Evolutionary conservation across 2,797 vertebrate genomes (phyloP).

Genomic region (Gadopsis marmoratus): DNA sequence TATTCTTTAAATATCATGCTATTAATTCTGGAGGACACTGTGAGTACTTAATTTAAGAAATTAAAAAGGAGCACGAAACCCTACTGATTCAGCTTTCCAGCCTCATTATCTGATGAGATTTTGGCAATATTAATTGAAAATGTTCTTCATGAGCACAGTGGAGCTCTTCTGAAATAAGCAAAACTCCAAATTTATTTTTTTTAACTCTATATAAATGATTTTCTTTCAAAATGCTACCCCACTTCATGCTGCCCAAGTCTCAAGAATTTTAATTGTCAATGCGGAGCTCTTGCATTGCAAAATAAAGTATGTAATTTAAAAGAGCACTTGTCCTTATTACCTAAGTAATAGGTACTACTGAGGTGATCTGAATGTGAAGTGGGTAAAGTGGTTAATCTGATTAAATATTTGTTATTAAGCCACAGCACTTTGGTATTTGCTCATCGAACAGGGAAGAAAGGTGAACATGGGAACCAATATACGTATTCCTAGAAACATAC

Average conservation of each 20-base stretch:
- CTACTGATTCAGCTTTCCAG: neutral
- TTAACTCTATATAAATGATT: neutral
- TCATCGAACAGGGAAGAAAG: neutral
- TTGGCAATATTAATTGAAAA: neutral
- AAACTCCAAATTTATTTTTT: neutral
- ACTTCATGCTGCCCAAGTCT: slow-evolving; percentile 39
- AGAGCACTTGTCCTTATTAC: neutral
- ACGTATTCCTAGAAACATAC: neutral
- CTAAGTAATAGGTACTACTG: neutral
- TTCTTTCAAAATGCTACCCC: slow-evolving; percentile 43
- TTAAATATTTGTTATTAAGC: neutral
- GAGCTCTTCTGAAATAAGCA: neutral
- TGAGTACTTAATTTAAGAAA: neutral
- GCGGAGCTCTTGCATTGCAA: neutral
- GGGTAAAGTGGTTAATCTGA: neutral
- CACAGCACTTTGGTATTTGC: neutral
- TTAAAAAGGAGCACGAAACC: slow-evolving; percentile 3
- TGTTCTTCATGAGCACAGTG: neutral
- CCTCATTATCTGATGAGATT: neutral
- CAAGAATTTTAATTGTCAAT: neutral
- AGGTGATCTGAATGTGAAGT: neutral
- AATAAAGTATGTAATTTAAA: neutral
- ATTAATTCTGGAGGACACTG: neutral
- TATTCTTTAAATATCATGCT: neutral
- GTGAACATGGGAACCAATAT: neutral